A percentile compares a stretch with the other conserved stretches of the same genome.
phyloP scores from a whole-genome alignment of 37 sponge, comb jelly and placozoan species.

The Hormiphora californensis region DNA sequence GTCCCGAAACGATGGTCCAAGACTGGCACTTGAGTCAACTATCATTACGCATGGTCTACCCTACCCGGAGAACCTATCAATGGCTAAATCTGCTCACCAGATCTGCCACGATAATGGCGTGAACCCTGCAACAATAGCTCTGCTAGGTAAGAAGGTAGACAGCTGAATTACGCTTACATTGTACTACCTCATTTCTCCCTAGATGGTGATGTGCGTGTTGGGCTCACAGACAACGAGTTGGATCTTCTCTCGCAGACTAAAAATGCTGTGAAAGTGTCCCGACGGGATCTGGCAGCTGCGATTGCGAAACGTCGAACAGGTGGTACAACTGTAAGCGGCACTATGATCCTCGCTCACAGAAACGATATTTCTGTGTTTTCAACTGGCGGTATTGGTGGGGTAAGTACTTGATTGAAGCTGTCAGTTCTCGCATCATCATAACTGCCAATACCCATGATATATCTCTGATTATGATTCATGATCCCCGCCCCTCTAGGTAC shows the following conservation, averaged over 20 bases:
- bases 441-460: too few species aligned
- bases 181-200: too few species aligned
- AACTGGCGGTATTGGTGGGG: constrained; percentile 97
- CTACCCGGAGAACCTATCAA: constrained; percentile 69
- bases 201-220: not conserved
- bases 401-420: too few species aligned
- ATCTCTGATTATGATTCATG: too few species aligned
- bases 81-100: constrained; percentile 59
- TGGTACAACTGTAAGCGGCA: constrained; percentile 91
- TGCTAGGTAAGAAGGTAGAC: constrained; percentile 70
- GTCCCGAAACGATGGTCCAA: constrained; percentile 56
- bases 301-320: constrained; percentile 62
- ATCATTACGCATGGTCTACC: constrained; percentile 96
- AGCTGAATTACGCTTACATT: too few species aligned
- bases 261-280: constrained; percentile 27
- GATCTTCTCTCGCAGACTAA: not conserved
- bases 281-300: constrained; percentile 51
- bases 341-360: constrained; percentile 81
- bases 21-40: constrained; percentile 94
- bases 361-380: constrained; percentile 81
- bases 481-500: too few species aligned
- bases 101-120: constrained; percentile 61
- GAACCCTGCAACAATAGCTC: constrained; percentile 83
- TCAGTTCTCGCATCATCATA: too few species aligned
- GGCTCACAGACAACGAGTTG: not conserved